These are phyloP conservation scores for Zaprionus inermis DNA, from an alignment of 1,140 invertebrate genomes.

Conservation along the genomic window DNA sequence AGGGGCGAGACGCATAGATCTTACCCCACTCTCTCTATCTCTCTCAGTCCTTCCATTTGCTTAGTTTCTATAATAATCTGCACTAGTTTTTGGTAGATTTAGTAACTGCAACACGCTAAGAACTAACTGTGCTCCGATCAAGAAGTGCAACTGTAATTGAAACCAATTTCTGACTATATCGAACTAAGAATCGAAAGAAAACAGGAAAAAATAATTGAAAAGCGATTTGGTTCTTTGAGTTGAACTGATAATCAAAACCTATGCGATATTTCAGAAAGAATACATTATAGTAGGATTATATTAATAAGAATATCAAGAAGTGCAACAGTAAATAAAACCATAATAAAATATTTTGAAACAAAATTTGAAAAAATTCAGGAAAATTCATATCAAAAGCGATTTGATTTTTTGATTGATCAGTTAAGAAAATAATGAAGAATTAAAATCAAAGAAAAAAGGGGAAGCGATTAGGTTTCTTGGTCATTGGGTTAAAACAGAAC, in stretches of 20 bases:
- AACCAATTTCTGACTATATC: conserved; percentile 17
- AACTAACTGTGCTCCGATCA: conserved; percentile 46
- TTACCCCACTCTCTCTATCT: neutral
- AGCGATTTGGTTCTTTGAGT: no score
- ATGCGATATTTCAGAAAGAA: no score
- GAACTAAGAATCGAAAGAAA: neutral
- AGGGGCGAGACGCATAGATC: neutral
- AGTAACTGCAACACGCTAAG: conserved; percentile 49
- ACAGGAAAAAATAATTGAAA: neutral
- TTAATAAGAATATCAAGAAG: no score
- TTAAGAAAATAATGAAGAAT: neutral
- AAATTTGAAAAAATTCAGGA: no score
- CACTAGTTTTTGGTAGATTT: conserved; percentile 19
- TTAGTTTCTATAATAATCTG: conserved; percentile 25
- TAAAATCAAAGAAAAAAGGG: conserved; percentile 4
- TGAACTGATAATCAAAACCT: no score
- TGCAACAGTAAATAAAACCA: no score
- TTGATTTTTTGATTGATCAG: neutral
- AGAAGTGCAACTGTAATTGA: conserved; percentile 40
- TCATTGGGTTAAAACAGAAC: neutral
- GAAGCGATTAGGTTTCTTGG: neutral
- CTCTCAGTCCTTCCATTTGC: neutral
- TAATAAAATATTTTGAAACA: no score
- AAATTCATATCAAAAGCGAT: no score
- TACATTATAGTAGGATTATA: no score